Evolutionary conservation across 2,797 vertebrate species (phyloP), one percentile per base, ranked within the genome.

Genomic region (Stomatorhinus walkeri): DNA sequence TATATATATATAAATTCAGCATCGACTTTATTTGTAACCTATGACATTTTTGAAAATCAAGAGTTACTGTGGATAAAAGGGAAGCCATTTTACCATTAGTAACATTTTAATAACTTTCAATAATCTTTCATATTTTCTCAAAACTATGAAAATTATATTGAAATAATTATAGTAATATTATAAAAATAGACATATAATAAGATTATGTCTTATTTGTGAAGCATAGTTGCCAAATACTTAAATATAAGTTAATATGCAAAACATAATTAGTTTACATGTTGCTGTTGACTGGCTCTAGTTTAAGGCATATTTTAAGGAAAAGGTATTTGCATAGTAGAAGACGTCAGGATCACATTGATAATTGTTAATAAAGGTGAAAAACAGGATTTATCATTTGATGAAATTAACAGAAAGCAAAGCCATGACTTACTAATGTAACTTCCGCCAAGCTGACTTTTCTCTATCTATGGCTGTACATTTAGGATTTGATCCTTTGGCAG

Each of bases 401-500:
- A 22, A 32, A 85, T 28, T 14, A 85, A 24, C 48, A 51, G 83
- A 85, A 51, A 85, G n/a, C 51, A 48, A 49, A 85, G 48, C 49
- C 83, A 22, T 52, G n/a, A 9, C 9, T 51, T 85, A 49, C 4
- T 85, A 85, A 85, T 22, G 22, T 28, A 28, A 28, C 48, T 16
- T 85, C 48, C 52, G 83, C 83, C 46, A 85, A 51, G 51, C 28
- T 52, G 43, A 22, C 48, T 28, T 85, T 85, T 85, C 83, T 49
- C 19, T 51, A 84, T 24, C 22, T 51, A 85, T 51, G 48, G 83
- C 43, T 85, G 22, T 85, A 85, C n/a, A 5, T 85, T 49, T 85
- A 85, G 83, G 61, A 85, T 49, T 61, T 54, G 32, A 68, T 87
- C 36, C 84, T 87, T 89, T 86, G 88, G 88, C 84, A 88, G 76